These are phyloP conservation scores for Philypnodon macrostomus DNA, from an alignment of 2,797 vertebrate genomes.

Conservation along the genomic window DNA sequence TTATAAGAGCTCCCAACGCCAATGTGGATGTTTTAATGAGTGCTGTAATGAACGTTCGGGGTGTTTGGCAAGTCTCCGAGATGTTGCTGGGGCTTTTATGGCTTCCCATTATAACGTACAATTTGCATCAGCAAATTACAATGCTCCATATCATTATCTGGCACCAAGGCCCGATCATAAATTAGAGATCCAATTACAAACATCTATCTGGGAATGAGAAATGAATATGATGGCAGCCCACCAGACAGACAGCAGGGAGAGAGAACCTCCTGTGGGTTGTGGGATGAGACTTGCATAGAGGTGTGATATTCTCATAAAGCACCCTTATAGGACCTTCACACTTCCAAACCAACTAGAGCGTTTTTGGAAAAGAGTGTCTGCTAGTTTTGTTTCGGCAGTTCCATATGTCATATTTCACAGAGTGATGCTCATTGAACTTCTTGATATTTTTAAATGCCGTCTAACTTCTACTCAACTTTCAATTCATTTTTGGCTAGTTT, in stretches of 20 bases:
- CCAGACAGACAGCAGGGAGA: conserved; percentile 54
- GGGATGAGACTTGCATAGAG: conserved; percentile 60
- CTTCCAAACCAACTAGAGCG: conserved; percentile 38
- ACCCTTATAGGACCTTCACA: conserved; percentile 43
- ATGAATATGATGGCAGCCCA: conserved; percentile 65
- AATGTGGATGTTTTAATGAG: conserved; percentile 81
- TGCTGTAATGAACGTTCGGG: conserved; percentile 82
- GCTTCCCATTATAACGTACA: conserved; percentile 81
- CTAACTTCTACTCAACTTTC: conserved; percentile 50
- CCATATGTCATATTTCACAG: conserved; percentile 50
- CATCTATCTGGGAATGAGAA: conserved; percentile 70
- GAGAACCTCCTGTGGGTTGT: conserved; percentile 59
- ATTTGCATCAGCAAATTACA: conserved; percentile 85
- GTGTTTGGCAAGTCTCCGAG: conserved; percentile 81
- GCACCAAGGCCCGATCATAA: conserved; percentile 77
- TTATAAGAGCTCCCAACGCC: conserved; percentile 76
- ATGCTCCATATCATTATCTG: conserved; percentile 81
- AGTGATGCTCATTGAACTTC: conserved; percentile 46
- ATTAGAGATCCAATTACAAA: conserved; percentile 85
- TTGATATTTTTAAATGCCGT: conserved; percentile 58
- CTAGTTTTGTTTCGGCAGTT: conserved; percentile 46
- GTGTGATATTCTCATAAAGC: conserved; percentile 67
- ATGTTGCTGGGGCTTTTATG: conserved; percentile 78
- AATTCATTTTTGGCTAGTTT: conserved; percentile 48
- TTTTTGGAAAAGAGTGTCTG: conserved; percentile 36